These are phyloP conservation scores for Panthera tigris DNA, from an alignment of 2,113 vertebrate genomes.

Conservation along the genomic window DNA sequence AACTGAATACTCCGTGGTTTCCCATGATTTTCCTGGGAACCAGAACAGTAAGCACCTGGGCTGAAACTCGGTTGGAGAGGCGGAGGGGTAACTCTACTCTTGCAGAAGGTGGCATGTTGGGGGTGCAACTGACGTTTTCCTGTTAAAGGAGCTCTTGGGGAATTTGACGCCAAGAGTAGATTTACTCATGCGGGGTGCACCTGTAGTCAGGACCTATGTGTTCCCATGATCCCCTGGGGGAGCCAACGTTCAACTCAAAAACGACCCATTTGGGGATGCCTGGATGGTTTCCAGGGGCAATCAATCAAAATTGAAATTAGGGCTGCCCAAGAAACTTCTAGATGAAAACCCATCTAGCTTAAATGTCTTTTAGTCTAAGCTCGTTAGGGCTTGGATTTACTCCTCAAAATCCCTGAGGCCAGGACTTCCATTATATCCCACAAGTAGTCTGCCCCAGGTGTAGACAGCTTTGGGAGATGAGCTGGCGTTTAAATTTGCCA, in stretches of 20 bases:
- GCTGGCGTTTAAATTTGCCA: not conserved
- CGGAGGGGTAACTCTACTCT: not conserved
- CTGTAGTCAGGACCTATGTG: not conserved
- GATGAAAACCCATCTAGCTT: not conserved
- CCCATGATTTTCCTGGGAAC: not conserved
- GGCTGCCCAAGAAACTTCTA: not conserved
- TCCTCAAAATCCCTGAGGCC: not conserved
- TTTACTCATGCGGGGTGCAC: not conserved
- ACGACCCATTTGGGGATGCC: not conserved
- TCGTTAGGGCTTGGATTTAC: not conserved
- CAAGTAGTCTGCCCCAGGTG: not conserved
- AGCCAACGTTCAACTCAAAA: not conserved
- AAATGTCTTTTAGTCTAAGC: not conserved
- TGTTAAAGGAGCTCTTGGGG: not conserved
- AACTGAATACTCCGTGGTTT: not conserved
- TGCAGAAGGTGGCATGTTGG: not conserved
- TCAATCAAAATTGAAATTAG: not conserved
- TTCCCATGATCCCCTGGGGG: not conserved
- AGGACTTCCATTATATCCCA: not conserved
- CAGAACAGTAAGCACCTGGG: not conserved
- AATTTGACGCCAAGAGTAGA: not conserved
- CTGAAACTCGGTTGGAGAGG: not conserved
- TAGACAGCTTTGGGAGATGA: not conserved
- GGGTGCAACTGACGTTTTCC: not conserved
- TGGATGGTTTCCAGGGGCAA: not conserved